Conservation (phyloP, 2,797 vertebrate genomes). For the Triplophysa yarkandensis region DNA sequence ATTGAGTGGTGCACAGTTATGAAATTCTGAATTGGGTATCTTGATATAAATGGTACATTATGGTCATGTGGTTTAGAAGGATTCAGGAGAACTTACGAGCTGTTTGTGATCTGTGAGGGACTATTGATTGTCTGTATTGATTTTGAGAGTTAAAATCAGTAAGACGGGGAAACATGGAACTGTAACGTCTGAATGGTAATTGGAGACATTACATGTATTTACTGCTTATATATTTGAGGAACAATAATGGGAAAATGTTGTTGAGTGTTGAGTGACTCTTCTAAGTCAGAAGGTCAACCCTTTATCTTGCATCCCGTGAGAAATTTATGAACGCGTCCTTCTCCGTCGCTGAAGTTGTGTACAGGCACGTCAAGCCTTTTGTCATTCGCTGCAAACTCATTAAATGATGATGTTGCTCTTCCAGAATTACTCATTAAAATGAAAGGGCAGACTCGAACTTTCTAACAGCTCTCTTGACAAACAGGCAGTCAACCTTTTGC, state of each 20-base stretch:
- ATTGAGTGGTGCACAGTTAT: conserved; percentile 12
- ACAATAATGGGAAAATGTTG: conserved; percentile 18
- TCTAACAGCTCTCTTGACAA: neutral
- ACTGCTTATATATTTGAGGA: conserved; percentile 6
- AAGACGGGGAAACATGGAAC: conserved; percentile 56
- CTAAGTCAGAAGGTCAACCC: conserved; percentile 12
- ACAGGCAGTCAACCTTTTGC: neutral
- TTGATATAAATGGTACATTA: neutral
- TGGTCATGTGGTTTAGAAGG: conserved; percentile 1
- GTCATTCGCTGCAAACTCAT: neutral
- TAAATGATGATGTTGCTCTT: conserved; percentile 16
- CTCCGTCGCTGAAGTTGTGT: neutral
- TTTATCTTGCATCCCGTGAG: conserved; percentile 2
- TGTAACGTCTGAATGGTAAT: conserved; percentile 28
- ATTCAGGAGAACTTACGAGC: conserved; percentile 18
- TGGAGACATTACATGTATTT: conserved; percentile 34
- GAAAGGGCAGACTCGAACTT: neutral
- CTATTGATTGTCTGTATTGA: conserved; percentile 60
- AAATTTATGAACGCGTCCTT: neutral
- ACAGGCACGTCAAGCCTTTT: neutral
- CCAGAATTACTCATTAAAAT: conserved; percentile 19
- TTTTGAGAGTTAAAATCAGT: conserved; percentile 56
- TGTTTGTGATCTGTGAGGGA: conserved; percentile 50
- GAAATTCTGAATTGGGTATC: too few species aligned
- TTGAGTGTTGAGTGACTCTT: neutral